Conservation (phyloP, 2,797 vertebrate species). For the Melopsittacus undulatus region DNA sequence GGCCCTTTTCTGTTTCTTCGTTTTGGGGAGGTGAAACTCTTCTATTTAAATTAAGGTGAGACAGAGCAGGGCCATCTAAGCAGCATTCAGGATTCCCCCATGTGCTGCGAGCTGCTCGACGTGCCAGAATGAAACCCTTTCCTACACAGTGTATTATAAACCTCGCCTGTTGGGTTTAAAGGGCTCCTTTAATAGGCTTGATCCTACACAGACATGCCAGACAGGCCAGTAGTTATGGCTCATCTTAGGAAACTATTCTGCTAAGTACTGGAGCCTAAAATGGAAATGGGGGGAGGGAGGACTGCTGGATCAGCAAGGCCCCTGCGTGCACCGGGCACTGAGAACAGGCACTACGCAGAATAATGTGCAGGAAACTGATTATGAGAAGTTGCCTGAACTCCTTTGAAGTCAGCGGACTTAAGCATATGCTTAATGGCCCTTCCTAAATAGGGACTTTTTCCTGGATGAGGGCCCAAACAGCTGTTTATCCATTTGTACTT, state of each 20-base stretch:
- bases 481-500: constrained; percentile 59
- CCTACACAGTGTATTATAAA: background rate
- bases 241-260: constrained; percentile 55
- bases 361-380: constrained; percentile 41
- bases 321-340: background rate
- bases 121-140: background rate
- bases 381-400: constrained; percentile 43
- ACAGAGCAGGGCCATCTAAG: background rate
- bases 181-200: constrained; percentile 25
- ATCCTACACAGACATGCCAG: constrained; percentile 40
- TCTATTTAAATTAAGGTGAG: background rate
- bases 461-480: constrained; percentile 60
- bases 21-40: background rate
- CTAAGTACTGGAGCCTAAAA: background rate
- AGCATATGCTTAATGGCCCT: constrained; percentile 44
- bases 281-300: background rate
- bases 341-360: background rate
- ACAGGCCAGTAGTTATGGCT: constrained; percentile 38
- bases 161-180: background rate
- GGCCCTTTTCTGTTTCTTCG: background rate
- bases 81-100: background rate
- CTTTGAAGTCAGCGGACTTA: constrained; percentile 55
- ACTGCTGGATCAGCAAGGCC: background rate
- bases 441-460: constrained; percentile 66
- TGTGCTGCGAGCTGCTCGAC: accelerated